Evolutionary conservation across 2,888 invertebrate genomes (phyloP), one percentile per base, ranked within the genome.

Genomic region (Amblyjoppa proteus): DNA sequence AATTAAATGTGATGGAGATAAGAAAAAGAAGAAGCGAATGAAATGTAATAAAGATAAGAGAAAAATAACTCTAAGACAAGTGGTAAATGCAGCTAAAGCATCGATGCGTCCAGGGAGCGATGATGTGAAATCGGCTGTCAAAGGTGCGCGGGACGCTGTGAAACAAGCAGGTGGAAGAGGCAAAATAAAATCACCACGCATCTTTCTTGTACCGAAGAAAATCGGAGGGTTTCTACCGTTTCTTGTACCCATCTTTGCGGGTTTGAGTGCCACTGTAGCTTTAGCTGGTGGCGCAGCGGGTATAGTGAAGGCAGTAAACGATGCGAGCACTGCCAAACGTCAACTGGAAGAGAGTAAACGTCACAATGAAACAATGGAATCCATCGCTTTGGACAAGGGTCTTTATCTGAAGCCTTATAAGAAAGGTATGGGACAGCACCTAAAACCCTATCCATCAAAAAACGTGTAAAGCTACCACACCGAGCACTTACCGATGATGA

Each of bases 241-340:
- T 20, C 20, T 20, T 20, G 20, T 20, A 20, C 20, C 20, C 20
- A 20, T 20, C 20, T 20, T 20, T 20, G 20, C 20, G 20, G 20
- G 20, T 20, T 20, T 20, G 20, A 20, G 20, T 20, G 20, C 20
- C 20, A 20, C 88, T 7, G 94, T 93, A 0, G 88, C 91, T 53
- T 38, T 75, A 82, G 89, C 90, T n/a, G 93, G 93, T 38, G 93
- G 93, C 34, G 91, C 91, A 49, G 90, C 92, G n/a, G 91, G 91
- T 75, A 90, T 94, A 49, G 90, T 90, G 3, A 93, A 92, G 78
- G 90, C 92, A 25, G 89, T 92, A 11, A 92, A 92, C 84, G 88
- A 92, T 75, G 89, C 91, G 3, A 20, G 20, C 20, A 20, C 20
- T 20, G 20, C 20, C 20, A 20, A 20, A 20, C 20, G 20, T 20